Evolutionary conservation across 2,113 vertebrate species (phyloP).

Genomic region (Steatornis caripensis): DNA sequence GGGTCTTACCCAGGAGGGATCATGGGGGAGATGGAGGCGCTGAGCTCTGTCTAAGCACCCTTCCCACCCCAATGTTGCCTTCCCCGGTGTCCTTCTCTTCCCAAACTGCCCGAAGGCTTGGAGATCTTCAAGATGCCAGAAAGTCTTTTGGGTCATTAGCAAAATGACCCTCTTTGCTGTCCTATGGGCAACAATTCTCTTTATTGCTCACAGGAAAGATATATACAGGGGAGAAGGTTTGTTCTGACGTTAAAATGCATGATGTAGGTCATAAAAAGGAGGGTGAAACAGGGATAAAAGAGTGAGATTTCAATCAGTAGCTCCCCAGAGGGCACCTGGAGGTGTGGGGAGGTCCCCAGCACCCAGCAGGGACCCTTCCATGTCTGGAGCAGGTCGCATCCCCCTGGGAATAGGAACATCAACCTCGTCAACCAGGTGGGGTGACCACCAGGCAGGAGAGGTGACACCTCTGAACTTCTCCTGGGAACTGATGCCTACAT

Average conservation of each 20-base stretch:
- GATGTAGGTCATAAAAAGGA: background rate
- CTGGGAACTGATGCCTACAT: accelerated
- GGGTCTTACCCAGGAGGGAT: background rate
- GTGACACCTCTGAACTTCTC: background rate
- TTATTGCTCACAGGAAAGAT: slow-evolving; percentile 29
- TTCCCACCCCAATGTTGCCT: accelerated
- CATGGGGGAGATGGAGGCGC: background rate
- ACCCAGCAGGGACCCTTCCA: background rate
- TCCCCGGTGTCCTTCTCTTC: background rate
- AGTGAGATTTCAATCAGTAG: background rate
- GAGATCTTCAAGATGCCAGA: background rate
- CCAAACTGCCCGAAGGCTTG: background rate
- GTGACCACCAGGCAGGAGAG: background rate
- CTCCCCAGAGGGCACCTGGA: background rate
- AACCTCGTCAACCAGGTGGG: accelerated
- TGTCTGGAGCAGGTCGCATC: background rate
- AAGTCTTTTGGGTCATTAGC: background rate
- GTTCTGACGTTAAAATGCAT: background rate
- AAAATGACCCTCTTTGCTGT: background rate
- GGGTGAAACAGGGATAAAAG: background rate
- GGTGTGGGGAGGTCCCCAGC: background rate
- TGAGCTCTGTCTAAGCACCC: background rate
- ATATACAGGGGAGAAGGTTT: slow-evolving; percentile 12
- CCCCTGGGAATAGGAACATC: background rate
- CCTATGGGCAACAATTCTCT: background rate